These are phyloP conservation scores for Antheraea pernyi DNA, from an alignment of 1,140 invertebrate species.

Conservation along the genomic window DNA sequence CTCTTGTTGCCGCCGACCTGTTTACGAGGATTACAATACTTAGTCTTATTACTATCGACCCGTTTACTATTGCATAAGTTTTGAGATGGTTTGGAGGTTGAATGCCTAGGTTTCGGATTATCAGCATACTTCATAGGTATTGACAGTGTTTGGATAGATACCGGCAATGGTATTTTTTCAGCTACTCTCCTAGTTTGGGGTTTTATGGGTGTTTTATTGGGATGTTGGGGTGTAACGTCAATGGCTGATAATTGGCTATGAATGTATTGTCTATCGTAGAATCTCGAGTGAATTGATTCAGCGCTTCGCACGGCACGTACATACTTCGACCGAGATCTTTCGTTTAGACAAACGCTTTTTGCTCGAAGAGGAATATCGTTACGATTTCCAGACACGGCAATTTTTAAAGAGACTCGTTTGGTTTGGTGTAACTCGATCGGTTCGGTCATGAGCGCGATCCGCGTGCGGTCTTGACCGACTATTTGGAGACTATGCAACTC, in stretches of 20 bases:
- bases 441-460: constrained; percentile 26
- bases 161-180: constrained; percentile 57
- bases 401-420: constrained; percentile 19
- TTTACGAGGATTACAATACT: constrained; percentile 66
- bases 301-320: constrained; percentile 51
- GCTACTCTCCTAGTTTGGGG: constrained; percentile 49
- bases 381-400: constrained; percentile 43
- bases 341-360: constrained; percentile 54
- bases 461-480: constrained; percentile 45
- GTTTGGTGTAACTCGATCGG: background rate
- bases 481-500: constrained; percentile 60
- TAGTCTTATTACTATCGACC: constrained; percentile 60
- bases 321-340: constrained; percentile 55
- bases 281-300: constrained; percentile 39
- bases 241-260: constrained; percentile 28
- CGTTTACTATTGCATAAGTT: constrained; percentile 36
- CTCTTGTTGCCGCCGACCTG: constrained; percentile 65
- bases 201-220: constrained; percentile 46
- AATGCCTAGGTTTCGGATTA: constrained; percentile 46
- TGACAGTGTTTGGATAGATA: constrained; percentile 61
- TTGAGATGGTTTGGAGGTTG: constrained; percentile 53
- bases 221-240: constrained; percentile 34
- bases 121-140: constrained; percentile 69
- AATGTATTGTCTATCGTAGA: constrained; percentile 45
- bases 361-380: constrained; percentile 50